Conservation (phyloP, 2,888 invertebrate genomes). For the Stramonita haemastoma region DNA sequence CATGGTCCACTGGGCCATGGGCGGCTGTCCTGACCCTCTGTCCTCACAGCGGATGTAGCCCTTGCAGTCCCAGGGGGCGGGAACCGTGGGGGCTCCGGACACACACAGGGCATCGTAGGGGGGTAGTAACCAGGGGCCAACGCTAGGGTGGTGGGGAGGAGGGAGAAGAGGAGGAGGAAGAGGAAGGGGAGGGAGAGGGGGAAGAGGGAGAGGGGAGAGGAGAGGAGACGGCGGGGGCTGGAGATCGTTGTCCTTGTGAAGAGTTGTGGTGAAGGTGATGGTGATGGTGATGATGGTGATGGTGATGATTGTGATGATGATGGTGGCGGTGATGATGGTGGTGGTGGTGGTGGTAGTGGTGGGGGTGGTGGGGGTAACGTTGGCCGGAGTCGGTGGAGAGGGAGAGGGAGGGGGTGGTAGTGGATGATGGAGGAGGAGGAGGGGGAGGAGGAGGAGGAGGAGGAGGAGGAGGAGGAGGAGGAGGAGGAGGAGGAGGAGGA, state of each 20-base stretch:
- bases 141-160: not conserved
- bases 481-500: not conserved
- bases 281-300: not conserved
- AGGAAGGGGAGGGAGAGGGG: not conserved
- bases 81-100: not conserved
- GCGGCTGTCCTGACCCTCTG: not conserved
- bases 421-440: not conserved
- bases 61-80: slow-evolving; percentile 23
- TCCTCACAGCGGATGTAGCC: slow-evolving; percentile 35
- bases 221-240: not conserved
- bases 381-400: not conserved
- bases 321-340: not conserved
- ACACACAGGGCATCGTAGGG: slow-evolving; percentile 34
- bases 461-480: not conserved
- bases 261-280: not conserved
- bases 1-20: slow-evolving; percentile 35
- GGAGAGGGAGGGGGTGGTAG: not conserved
- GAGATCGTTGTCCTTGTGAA: not conserved
- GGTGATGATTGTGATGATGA: not conserved
- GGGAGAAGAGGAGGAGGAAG: not conserved
- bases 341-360: not conserved
- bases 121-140: slow-evolving; percentile 13
- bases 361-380: not conserved
- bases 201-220: not conserved
- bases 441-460: not conserved